phyloP scores from a whole-genome alignment of 2,797 vertebrate species.

The Hozukius guyotensis region DNA sequence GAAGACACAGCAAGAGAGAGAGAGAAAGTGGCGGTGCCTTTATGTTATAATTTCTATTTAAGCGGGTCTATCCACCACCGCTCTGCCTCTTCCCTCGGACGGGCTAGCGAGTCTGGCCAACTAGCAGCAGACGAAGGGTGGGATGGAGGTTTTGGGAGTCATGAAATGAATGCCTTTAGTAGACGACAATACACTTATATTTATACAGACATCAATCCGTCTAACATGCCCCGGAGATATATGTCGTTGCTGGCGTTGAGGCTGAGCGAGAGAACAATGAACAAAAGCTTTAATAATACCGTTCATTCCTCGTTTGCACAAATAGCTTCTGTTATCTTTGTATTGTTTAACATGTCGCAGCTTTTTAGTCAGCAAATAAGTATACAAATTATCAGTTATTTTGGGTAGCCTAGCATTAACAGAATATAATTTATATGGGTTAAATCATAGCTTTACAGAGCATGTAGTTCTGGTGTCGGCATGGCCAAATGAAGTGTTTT shows the following conservation, averaged over 20 bases:
- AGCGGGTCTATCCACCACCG: constrained; percentile 39
- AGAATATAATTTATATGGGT: constrained; percentile 12
- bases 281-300: constrained; percentile 25
- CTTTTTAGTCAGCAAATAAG: constrained; percentile 4
- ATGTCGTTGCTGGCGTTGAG: constrained; percentile 23
- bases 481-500: constrained; percentile 53
- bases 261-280: constrained; percentile 40
- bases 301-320: constrained; percentile 16
- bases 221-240: constrained; percentile 26
- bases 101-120: constrained; percentile 49
- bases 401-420: background rate
- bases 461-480: constrained; percentile 21
- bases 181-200: constrained; percentile 63
- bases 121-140: constrained; percentile 38
- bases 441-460: constrained; percentile 20
- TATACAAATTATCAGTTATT: constrained; percentile 19
- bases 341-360: constrained; percentile 20
- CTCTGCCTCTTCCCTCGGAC: constrained; percentile 38
- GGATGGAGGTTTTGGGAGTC: constrained; percentile 57
- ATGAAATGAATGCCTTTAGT: constrained; percentile 51
- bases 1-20: constrained; percentile 25
- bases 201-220: constrained; percentile 52
- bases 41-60: constrained; percentile 60
- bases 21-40: constrained; percentile 26
- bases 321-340: constrained; percentile 24